These are phyloP conservation scores for Columbina picui DNA, from an alignment of 2,113 vertebrate species.

Conservation along the genomic window DNA sequence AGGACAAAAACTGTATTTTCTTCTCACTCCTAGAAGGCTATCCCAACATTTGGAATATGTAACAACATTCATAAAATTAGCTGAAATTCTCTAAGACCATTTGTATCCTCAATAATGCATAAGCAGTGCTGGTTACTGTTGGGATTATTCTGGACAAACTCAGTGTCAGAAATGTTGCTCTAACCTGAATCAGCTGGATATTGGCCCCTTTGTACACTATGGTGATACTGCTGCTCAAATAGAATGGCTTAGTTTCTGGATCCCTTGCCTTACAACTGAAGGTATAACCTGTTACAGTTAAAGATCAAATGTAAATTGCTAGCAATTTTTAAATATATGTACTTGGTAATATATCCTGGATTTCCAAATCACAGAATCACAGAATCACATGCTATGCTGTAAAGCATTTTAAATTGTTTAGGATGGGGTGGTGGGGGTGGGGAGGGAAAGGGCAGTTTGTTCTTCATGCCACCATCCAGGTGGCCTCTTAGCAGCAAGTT, in stretches of 20 bases:
- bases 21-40: not conserved
- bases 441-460: not conserved
- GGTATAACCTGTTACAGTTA: not conserved
- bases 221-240: not conserved
- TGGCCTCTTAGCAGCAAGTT: slow-evolving; percentile 42
- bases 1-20: not conserved
- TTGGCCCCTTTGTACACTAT: not conserved
- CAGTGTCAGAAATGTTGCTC: not conserved
- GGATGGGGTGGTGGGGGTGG: not conserved
- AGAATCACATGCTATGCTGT: not conserved
- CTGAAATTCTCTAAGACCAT: not conserved
- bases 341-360: not conserved
- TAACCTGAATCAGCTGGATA: not conserved
- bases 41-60: not conserved
- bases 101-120: slow-evolving; percentile 16
- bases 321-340: not conserved
- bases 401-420: not conserved
- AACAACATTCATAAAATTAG: not conserved
- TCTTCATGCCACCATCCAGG: slow-evolving; percentile 12
- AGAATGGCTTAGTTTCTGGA: not conserved
- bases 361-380: no score
- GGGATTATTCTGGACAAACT: not conserved
- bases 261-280: not conserved
- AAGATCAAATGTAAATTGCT: not conserved
- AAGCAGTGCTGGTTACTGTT: not conserved